Conservation (phyloP, 2,797 vertebrate species). For the Rhincodon typus region DNA sequence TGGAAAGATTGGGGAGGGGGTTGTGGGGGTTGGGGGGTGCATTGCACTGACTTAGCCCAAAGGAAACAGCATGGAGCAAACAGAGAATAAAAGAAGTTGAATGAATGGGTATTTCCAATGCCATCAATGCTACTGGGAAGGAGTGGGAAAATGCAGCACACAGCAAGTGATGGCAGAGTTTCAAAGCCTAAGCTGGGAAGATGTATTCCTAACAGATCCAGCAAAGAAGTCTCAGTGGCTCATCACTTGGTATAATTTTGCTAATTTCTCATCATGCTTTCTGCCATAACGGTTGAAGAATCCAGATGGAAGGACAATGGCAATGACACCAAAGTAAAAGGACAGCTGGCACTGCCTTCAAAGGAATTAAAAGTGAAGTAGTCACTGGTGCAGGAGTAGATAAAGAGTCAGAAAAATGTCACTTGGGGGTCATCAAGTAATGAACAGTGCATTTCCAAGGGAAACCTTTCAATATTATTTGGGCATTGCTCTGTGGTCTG, state of each 20-base stretch:
- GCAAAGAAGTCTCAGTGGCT: conserved; percentile 17
- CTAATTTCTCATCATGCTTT: conserved; percentile 24
- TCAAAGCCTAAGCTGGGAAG: not conserved
- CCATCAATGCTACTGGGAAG: not conserved
- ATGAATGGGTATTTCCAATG: not conserved
- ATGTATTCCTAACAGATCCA: not conserved
- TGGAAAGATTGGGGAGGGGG: no score
- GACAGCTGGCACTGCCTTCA: conserved; percentile 24
- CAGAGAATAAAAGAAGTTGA: not conserved
- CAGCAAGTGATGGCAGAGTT: conserved; percentile 7
- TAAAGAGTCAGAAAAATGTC: conserved; percentile 29
- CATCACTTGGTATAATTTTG: conserved; percentile 15
- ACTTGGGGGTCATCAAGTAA: conserved; percentile 27
- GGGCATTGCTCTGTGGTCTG: conserved; percentile 1
- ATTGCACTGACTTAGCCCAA: not conserved
- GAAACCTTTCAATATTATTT: not conserved
- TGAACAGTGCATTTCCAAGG: conserved; percentile 10
- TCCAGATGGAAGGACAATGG: conserved; percentile 18
- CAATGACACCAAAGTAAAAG: not conserved
- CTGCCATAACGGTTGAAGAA: not conserved
- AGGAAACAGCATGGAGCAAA: not conserved
- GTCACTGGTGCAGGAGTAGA: not conserved
- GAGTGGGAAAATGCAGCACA: not conserved
- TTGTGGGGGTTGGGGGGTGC: not conserved
- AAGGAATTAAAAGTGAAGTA: not conserved